phyloP scores from a whole-genome alignment of 2,797 vertebrate genomes.

The Dallia pectoralis region DNA sequence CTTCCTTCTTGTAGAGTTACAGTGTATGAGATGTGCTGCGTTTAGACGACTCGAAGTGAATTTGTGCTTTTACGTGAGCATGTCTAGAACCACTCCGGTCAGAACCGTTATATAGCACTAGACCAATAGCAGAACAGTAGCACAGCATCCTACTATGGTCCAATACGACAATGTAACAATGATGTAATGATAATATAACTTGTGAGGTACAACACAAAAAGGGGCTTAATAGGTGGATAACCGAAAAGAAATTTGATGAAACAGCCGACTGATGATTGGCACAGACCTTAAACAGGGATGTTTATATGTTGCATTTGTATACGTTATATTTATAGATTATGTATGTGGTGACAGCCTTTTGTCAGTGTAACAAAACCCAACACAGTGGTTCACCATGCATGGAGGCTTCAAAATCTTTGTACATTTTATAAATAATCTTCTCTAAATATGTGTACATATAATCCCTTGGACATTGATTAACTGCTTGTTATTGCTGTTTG shows the following conservation, averaged over 20 bases:
- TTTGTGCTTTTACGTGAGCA: constrained; percentile 62
- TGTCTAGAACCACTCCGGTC: constrained; percentile 43
- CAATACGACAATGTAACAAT: not conserved
- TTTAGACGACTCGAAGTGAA: constrained; percentile 17
- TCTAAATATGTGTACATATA: constrained; percentile 37
- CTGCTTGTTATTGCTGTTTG: constrained; percentile 66
- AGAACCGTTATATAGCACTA: not conserved
- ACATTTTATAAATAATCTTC: constrained; percentile 62
- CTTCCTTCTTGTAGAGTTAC: not conserved
- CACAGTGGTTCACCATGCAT: constrained; percentile 42
- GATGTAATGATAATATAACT: not conserved
- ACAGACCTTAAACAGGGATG: constrained; percentile 67
- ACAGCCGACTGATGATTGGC: constrained; percentile 60
- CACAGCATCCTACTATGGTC: not conserved
- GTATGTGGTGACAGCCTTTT: constrained; percentile 56
- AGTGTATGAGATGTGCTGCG: not conserved
- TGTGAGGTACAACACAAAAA: constrained; percentile 6
- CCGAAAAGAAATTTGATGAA: constrained; percentile 18
- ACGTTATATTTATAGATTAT: constrained; percentile 70
- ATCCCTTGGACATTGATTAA: constrained; percentile 53
- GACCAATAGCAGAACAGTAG: not conserved
- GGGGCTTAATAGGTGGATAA: not conserved
- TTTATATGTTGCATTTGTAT: constrained; percentile 70
- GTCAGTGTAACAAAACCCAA: constrained; percentile 61
- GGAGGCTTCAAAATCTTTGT: constrained; percentile 59